These are phyloP conservation scores for Hipposideros armiger DNA, from an alignment of 2,113 vertebrate genomes.

Conservation along the genomic window DNA sequence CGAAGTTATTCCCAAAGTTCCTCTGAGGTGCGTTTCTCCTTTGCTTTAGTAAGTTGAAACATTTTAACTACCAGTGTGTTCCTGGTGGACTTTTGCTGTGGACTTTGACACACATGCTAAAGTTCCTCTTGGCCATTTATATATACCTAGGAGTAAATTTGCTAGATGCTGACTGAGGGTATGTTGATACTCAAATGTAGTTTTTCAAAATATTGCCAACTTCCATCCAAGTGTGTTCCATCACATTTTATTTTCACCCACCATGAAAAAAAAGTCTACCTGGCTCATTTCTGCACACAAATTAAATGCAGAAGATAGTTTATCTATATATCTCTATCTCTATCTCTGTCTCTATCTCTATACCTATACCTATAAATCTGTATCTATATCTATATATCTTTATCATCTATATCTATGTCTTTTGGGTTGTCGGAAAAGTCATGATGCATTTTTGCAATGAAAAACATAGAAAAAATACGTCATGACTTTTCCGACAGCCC, in stretches of 20 bases:
- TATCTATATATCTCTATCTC: background rate
- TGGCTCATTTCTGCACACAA: slow-evolving; percentile 59
- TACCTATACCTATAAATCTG: too few relatives aligned
- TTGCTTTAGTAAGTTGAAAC: background rate
- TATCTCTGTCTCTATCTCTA: too few relatives aligned
- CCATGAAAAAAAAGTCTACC: slow-evolving; percentile 20
- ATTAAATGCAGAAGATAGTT: slow-evolving; percentile 47
- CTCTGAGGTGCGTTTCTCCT: background rate
- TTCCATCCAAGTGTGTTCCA: background rate
- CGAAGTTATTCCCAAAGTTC: background rate
- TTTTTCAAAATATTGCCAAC: slow-evolving; percentile 17
- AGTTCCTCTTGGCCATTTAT: slow-evolving; percentile 1
- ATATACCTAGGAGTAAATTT: slow-evolving; percentile 33
- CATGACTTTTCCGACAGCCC: too few relatives aligned
- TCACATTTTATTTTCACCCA: slow-evolving; percentile 66
- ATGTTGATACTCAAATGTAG: background rate
- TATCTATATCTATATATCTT: too few relatives aligned
- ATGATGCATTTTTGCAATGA: too few relatives aligned
- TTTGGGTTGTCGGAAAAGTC: too few relatives aligned
- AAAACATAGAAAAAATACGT: too few relatives aligned
- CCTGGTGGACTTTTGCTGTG: background rate
- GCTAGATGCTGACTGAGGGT: background rate
- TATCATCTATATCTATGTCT: too few relatives aligned
- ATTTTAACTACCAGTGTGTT: background rate
- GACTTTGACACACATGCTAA: background rate